These are phyloP conservation scores for Caenorhabditis drosophilae DNA, from an alignment of 2,888 invertebrate genomes.

Conservation along the genomic window DNA sequence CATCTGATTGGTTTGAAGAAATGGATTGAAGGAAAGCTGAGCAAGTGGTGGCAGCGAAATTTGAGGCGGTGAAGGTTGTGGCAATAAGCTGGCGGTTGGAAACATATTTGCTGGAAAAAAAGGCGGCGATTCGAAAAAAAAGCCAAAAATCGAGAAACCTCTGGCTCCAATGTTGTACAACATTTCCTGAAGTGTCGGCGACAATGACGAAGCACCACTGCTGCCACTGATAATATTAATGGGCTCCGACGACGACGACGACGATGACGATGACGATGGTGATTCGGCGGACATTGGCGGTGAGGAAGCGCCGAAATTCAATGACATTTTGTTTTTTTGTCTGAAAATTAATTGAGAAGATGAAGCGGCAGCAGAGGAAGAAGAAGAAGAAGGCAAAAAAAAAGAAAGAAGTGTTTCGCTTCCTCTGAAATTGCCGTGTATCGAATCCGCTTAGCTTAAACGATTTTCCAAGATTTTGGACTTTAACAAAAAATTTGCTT, in stretches of 20 bases:
- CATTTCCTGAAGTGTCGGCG: conserved; percentile 24
- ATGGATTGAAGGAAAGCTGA: conserved; percentile 27
- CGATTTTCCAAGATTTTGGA: too few species aligned
- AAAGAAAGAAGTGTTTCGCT: too few species aligned
- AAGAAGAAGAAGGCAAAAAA: conserved; percentile 58
- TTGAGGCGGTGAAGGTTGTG: conserved; percentile 10
- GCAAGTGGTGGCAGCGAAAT: conserved; percentile 16
- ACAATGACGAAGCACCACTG: conserved; percentile 21
- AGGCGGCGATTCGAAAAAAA: neutral
- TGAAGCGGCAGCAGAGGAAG: conserved; percentile 59
- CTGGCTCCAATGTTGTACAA: conserved; percentile 20
- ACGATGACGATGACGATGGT: neutral
- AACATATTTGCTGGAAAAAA: conserved; percentile 9
- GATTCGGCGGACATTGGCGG: neutral
- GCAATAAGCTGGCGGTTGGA: too few species aligned
- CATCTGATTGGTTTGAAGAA: conserved; percentile 27
- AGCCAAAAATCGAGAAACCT: neutral
- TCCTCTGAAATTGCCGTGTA: too few species aligned
- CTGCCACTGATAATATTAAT: too few species aligned
- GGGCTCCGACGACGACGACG: conserved; percentile 10
- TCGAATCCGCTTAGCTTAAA: too few species aligned
- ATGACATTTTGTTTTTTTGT: neutral
- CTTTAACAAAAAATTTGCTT: too few species aligned
- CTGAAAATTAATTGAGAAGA: conserved; percentile 26
- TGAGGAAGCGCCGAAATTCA: neutral